Evolutionary conservation across 92 coral and sea anemone species (phyloP), one percentile per base, ranked within the genome.

Genomic region (Virgularia gustaviana): DNA sequence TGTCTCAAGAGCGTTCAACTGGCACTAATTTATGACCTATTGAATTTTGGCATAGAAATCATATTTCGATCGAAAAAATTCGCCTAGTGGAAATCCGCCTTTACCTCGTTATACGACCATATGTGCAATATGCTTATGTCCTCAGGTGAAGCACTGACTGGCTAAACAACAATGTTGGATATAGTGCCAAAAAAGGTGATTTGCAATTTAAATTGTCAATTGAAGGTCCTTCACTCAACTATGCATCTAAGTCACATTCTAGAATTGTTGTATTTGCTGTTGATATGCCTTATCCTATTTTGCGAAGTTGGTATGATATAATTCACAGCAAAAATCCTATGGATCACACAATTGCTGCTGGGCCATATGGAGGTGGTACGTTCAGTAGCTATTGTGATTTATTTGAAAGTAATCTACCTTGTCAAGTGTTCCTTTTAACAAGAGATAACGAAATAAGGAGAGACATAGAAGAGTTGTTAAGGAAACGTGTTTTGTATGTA

Each of bases 401-500:
- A 31, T 65, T 85, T 67, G 83, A 85, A 53, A 66, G 71, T 38
- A 59, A 53, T 39, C 70, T 80, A 62, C 85, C 77, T 75, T 80
- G 81, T 60, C 76, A 71, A 72, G 79, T 66, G 18, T 83, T 79
- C 80, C 51, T 59, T n/a, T 62, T 83, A 43, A 73, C 70, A 19
- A 42, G 72, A 38, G 88, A 78, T 57, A 68, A 41, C 35, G 57
- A 44, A 37, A 79, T 66, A 23, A 60, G 80, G 37, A 47, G 57
- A 29, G 86, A 85, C 72, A 57, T 85, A 47, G 57, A 81, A 30
- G 60, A 70, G 54, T 37, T 51, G 57, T 72, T 81, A 19, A 63
- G 82, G 30, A 85, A 68, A 71, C 39, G 79, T 52, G 85, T 83
- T 56, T 72, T 76, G 42, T 59, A 80, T 47, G 68, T 85, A 29